phyloP scores from a whole-genome alignment of 2,113 vertebrate genomes.

The Bujurquina vittata region DNA sequence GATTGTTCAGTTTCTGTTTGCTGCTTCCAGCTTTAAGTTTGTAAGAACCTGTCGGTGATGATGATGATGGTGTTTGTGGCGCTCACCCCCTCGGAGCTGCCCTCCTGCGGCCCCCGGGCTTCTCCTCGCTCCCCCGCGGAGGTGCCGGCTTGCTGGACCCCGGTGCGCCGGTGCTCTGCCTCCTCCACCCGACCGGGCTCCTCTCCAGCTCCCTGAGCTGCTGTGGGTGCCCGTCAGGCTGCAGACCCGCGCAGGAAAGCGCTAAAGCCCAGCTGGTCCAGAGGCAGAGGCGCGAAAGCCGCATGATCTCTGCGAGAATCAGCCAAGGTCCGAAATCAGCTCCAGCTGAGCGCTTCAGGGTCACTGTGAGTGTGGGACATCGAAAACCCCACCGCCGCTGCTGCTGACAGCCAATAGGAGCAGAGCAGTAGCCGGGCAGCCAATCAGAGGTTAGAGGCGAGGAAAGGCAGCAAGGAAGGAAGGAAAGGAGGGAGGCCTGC shows the following conservation, averaged over 20 bases:
- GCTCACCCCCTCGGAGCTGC: constrained; percentile 33
- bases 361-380: neutral
- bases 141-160: no score
- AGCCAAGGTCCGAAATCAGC: neutral
- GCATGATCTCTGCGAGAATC: constrained; percentile 13
- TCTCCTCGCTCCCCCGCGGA: neutral
- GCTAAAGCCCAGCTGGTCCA: constrained; percentile 24
- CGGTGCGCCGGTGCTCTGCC: neutral
- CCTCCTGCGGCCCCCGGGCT: constrained; percentile 1
- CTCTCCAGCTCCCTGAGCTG: neutral
- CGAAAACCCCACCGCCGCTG: no score
- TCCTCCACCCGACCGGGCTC: neutral
- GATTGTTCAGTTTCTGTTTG: no score
- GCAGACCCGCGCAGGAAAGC: neutral
- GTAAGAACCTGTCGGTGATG: neutral
- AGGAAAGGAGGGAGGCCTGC: neutral
- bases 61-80: neutral
- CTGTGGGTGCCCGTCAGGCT: neutral
- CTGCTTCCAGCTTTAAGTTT: no score
- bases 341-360: neutral
- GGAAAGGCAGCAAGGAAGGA: neutral
- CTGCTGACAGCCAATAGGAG: constrained; percentile 33
- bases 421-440: neutral
- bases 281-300: neutral
- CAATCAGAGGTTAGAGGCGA: constrained; percentile 8